Evolutionary conservation across 2,888 invertebrate genomes (phyloP).

Genomic region (Pollenia amentaria): DNA sequence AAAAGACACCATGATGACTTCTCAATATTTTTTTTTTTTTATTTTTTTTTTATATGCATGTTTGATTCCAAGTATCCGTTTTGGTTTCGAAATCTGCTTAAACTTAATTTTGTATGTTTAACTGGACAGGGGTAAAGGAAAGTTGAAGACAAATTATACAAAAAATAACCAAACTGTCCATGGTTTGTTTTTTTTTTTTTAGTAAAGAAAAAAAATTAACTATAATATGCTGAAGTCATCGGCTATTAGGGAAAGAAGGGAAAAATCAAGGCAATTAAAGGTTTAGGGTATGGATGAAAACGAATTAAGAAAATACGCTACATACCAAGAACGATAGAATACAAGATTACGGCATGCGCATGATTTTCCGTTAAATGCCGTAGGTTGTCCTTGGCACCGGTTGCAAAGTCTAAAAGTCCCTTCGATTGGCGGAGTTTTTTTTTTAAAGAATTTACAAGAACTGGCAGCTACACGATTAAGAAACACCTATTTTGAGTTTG

Average conservation of each 20-base stretch:
- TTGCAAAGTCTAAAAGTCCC: too few species aligned
- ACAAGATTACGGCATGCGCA: too few species aligned
- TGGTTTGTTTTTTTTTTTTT: slow-evolving; percentile 33
- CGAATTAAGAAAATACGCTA: neutral
- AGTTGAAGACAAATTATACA: neutral
- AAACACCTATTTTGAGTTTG: too few species aligned
- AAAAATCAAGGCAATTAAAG: slow-evolving; percentile 15
- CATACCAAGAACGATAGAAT: neutral
- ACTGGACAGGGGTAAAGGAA: neutral
- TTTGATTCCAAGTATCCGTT: slow-evolving; percentile 65
- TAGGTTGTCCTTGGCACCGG: too few species aligned
- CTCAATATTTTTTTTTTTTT: slow-evolving; percentile 47
- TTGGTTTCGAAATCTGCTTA: slow-evolving; percentile 18
- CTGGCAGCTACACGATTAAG: too few species aligned
- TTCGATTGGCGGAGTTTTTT: too few species aligned
- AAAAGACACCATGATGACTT: slow-evolving; percentile 63
- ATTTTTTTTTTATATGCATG: slow-evolving; percentile 46
- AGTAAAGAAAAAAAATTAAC: slow-evolving; percentile 13
- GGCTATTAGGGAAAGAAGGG: slow-evolving; percentile 20
- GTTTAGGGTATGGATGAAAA: neutral
- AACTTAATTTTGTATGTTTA: slow-evolving; percentile 24
- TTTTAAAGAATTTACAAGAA: too few species aligned
- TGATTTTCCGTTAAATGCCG: too few species aligned
- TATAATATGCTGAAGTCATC: slow-evolving; percentile 54
- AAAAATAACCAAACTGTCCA: slow-evolving; percentile 38